phyloP scores from a whole-genome alignment of 1,140 invertebrate genomes.

The Listronotus oregonensis region DNA sequence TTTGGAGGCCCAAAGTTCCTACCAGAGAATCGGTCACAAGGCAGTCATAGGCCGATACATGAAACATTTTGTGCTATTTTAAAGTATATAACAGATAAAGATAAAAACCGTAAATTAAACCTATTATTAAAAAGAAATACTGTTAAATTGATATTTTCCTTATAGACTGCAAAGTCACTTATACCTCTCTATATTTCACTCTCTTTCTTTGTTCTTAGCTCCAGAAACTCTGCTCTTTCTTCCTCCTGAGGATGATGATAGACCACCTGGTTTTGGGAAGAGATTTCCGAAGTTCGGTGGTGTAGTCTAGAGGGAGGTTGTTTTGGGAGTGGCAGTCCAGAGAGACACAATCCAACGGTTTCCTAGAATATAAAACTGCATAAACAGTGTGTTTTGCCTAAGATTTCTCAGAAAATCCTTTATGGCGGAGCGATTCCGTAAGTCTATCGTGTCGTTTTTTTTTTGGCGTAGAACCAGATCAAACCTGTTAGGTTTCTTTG shows the following conservation, averaged over 20 bases:
- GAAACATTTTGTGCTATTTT: slow-evolving; percentile 45
- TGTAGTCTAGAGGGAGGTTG: slow-evolving; percentile 81
- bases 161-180: too few relatives aligned
- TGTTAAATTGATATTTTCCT: too few relatives aligned
- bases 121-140: not conserved
- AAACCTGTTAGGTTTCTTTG: too few relatives aligned
- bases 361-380: slow-evolving; percentile 63
- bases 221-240: slow-evolving; percentile 66
- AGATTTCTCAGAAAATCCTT: too few relatives aligned
- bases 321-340: slow-evolving; percentile 81
- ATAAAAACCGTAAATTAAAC: too few relatives aligned
- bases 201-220: slow-evolving; percentile 74
- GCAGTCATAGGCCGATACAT: slow-evolving; percentile 68
- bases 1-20: slow-evolving; percentile 72
- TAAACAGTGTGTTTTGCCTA: too few relatives aligned
- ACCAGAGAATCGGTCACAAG: slow-evolving; percentile 70
- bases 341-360: slow-evolving; percentile 82
- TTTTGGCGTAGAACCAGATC: too few relatives aligned
- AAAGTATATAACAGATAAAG: too few relatives aligned
- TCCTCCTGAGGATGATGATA: slow-evolving; percentile 46
- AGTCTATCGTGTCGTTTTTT: too few relatives aligned
- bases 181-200: slow-evolving; percentile 83
- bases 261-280: slow-evolving; percentile 50
- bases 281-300: slow-evolving; percentile 66
- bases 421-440: too few relatives aligned